Evolutionary conservation across 2,113 vertebrate species (phyloP), one percentile per base, ranked within the genome.

Genomic region (Chaetodon trifascialis): DNA sequence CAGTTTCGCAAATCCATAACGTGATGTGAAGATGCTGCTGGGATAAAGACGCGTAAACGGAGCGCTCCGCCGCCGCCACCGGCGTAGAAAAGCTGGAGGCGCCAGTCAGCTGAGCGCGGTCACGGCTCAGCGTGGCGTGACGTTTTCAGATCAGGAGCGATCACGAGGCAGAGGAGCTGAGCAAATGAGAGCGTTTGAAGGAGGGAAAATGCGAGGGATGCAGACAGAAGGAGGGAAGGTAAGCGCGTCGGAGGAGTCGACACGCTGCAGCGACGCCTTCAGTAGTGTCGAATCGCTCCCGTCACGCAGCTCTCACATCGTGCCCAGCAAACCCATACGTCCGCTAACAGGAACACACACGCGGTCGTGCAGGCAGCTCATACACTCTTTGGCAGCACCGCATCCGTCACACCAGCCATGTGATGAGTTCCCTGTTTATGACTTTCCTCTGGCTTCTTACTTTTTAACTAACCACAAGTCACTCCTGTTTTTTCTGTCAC

Each of bases 281-380:
- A 80, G 11, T 80, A n/a, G 63, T 71, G 58, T 54, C 56, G 70
- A 64, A 73, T 85, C 74, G 25, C 15, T 38, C 73, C 60, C 71
- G 83, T 64, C 66, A 55, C 66, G 80, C 66, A 65, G 67, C 73
- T 69, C 40, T 76, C 72, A 60, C 64, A 85, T 70, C 68, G 73
- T 8, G 3, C 23, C 46, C n/a, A 42, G 36, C 54, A 85, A 55
- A 51, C 62, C 16, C 19, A 46, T 58, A 56, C 19, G 38, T 42
- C 64, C 23, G 11, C 52, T 47, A 64, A 54, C 56, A 84, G 55
- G 38, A 49, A 76, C 63, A 67, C 54, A 62, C 68, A 11, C 12
- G n/a, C n/a, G n/a, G n/a, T n/a, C n/a, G n/a, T n/a, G 64, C 47
- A 46, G 21, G 47, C 44, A 11, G 25, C 47, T 36, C 10, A 49